These are phyloP conservation scores for Catocala nupta DNA, from an alignment of 2,888 invertebrate species.

Conservation along the genomic window DNA sequence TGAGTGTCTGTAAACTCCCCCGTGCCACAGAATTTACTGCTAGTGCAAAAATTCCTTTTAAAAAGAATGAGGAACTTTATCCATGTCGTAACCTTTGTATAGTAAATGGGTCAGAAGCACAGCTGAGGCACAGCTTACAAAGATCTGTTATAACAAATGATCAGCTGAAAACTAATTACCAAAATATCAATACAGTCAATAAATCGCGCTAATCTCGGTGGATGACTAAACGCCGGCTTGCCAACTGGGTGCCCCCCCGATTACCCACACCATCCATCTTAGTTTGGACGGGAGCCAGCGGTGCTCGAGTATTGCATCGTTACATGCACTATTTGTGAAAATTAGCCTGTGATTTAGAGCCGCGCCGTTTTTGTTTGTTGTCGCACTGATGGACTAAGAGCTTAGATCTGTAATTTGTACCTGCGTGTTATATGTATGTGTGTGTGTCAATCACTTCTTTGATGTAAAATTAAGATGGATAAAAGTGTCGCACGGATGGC, in stretches of 20 bases:
- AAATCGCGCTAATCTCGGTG: conserved; percentile 44
- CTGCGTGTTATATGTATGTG: background rate
- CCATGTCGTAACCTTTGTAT: no score
- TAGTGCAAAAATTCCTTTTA: no score
- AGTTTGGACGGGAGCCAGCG: conserved; percentile 48
- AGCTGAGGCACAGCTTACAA: no score
- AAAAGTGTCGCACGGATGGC: no score
- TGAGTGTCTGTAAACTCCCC: no score
- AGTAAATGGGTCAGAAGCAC: no score
- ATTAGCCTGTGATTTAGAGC: conserved; percentile 49
- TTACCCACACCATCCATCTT: conserved; percentile 44
- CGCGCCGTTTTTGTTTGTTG: background rate
- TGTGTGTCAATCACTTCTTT: background rate
- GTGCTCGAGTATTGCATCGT: conserved; percentile 30
- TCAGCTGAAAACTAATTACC: background rate
- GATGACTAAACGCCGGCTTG: conserved; percentile 43
- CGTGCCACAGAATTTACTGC: no score
- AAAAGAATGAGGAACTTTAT: no score
- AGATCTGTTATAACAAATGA: background rate
- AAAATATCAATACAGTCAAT: conserved; percentile 40
- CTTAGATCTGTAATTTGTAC: background rate
- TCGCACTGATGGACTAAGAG: background rate
- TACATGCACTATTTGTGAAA: conserved; percentile 54
- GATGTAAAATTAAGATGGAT: no score
- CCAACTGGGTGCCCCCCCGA: conserved; percentile 52